These are phyloP conservation scores for Epizoanthus scotinus DNA, from an alignment of 92 coral and sea anemone genomes.

Conservation along the genomic window DNA sequence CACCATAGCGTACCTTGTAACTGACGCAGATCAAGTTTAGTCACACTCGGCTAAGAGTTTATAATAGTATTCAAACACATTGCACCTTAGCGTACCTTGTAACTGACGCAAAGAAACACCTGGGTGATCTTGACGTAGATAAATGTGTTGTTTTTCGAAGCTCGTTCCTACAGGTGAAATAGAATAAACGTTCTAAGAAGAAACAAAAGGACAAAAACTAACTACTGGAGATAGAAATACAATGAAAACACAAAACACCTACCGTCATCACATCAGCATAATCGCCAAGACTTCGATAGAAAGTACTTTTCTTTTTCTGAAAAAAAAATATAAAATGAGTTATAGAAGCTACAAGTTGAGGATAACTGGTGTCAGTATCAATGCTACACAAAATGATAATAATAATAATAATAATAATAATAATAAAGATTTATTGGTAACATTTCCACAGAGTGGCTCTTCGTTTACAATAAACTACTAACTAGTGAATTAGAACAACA, in stretches of 20 bases:
- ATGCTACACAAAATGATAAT: too few species aligned
- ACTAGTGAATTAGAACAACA: too few species aligned
- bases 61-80: neutral
- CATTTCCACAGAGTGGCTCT: too few species aligned
- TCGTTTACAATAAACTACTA: too few species aligned
- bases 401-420: too few species aligned
- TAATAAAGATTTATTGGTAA: too few species aligned
- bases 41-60: neutral
- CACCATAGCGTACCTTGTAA: too few species aligned
- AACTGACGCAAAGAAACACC: slow-evolving; percentile 85
- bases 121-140: slow-evolving; percentile 96
- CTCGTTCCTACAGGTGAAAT: slow-evolving; percentile 71
- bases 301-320: slow-evolving; percentile 85
- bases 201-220: neutral
- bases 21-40: too few species aligned
- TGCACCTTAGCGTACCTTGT: slow-evolving; percentile 67
- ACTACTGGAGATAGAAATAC: neutral
- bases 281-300: slow-evolving; percentile 69
- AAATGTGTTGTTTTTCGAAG: slow-evolving; percentile 93
- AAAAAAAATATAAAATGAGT: too few species aligned
- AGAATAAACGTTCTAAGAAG: neutral
- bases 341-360: neutral
- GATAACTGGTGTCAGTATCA: too few species aligned
- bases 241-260: slow-evolving; percentile 48
- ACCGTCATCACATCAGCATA: slow-evolving; percentile 91